These are phyloP conservation scores for Rhagium mordax DNA, from an alignment of 2,888 invertebrate species.

Conservation along the genomic window DNA sequence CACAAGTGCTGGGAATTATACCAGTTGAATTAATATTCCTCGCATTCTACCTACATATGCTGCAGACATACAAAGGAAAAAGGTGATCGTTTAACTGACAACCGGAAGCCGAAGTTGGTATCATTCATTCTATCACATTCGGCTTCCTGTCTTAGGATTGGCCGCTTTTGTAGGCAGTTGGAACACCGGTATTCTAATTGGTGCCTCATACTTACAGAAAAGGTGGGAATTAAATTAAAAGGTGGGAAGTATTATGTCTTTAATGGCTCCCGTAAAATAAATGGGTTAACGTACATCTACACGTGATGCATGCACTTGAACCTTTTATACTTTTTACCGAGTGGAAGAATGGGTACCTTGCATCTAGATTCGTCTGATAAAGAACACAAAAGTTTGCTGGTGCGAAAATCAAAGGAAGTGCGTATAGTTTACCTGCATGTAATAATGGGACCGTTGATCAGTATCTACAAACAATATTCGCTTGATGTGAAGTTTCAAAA, in stretches of 20 bases:
- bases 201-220: constrained; percentile 47
- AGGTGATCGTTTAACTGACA: constrained; percentile 22
- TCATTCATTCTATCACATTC: constrained; percentile 48
- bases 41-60: constrained; percentile 4
- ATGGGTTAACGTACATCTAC: constrained; percentile 38
- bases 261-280: constrained; percentile 37
- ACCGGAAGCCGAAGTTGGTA: constrained; percentile 45
- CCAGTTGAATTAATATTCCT: background rate
- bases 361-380: constrained; percentile 20
- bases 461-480: background rate
- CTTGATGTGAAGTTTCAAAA: background rate
- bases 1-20: background rate
- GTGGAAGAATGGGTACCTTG: background rate
- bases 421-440: background rate
- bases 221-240: constrained; percentile 48
- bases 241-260: constrained; percentile 22
- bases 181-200: constrained; percentile 48
- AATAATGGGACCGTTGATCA: background rate
- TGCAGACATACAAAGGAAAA: constrained; percentile 17
- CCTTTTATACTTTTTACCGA: background rate
- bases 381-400: background rate
- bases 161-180: constrained; percentile 47
- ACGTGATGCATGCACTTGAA: background rate
- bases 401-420: constrained; percentile 29
- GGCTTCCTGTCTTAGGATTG: constrained; percentile 54